Base-by-base conservation (phyloP, 1,140 invertebrate genomes). In the Dinoponera quadriceps region DNA sequence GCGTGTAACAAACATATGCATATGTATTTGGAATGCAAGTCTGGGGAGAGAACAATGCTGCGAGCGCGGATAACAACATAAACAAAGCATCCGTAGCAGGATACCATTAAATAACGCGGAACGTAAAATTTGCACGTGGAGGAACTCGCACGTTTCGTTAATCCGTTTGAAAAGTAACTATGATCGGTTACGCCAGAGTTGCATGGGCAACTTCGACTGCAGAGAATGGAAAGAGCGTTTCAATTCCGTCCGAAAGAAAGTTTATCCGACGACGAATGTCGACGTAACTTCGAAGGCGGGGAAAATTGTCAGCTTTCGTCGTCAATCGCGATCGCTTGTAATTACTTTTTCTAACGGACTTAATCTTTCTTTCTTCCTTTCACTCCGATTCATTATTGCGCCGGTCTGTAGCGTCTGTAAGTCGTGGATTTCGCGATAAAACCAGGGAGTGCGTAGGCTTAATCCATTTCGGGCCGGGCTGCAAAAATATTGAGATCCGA, bases 1-100 rank as follows among this genome's bases (percentile, higher is more conserved):
- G 27, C 33, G 29, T 18, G 22, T 25, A 66, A 33, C 59, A 22
- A 60, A 77, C 44, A 54, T 54, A 49, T 44, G 9, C 11, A 9
- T 44, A 44, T 38, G 38, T 55, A 77, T 77, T 77, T 54, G 22
- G 48, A 66, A 54, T 55, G 25, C 25, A 77, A 77, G 66, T 49
- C 54, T 33, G 20, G n/a, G n/a, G 9, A 9, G 11, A 22, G 16
- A 9, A 54, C 29, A 54, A 66, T 25, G 20, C 27, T 54, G 44
- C 22, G 60, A 27, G 33, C 54, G 51, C 63, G 55, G 49, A 38
- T 48, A 33, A 22, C 51, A 69, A 69, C 33, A 78, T 55, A 69
- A 78, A 78, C 68, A 78, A 78, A 78, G 63, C 75, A 44, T 44
- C 55, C 7, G 51, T 3, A 11, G 20, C 18, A 22, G 29, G 9